A percentile compares a stretch with the other conserved stretches of the same genome.
phyloP scores from a whole-genome alignment of 2,113 vertebrate genomes.

The Carassius gibelio region DNA sequence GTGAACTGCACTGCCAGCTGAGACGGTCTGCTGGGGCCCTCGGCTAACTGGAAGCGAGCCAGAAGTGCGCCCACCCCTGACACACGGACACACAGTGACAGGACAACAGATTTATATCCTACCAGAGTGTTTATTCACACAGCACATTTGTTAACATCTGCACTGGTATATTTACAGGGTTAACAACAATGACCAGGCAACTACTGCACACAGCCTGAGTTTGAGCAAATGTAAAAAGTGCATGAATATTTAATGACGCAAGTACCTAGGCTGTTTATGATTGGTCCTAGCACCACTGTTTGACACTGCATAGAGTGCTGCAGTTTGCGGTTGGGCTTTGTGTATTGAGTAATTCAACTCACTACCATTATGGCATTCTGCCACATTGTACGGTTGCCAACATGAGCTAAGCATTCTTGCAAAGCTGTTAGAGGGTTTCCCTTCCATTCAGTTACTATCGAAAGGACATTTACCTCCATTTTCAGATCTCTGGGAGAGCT shows the following conservation, averaged over 20 bases:
- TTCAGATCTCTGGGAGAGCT: conserved; percentile 89
- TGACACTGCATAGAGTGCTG: too few relatives aligned
- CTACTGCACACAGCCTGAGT: too few relatives aligned
- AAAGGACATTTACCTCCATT: conserved; percentile 81
- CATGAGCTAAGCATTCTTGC: background rate
- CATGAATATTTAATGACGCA: too few relatives aligned
- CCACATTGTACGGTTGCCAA: background rate
- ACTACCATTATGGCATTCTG: background rate
- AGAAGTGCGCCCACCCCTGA: conserved; percentile 84
- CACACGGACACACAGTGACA: background rate
- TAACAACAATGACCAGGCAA: too few relatives aligned
- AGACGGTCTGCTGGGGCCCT: conserved; percentile 82
- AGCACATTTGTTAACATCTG: too few relatives aligned
- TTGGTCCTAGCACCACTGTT: too few relatives aligned
- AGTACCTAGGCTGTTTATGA: too few relatives aligned
- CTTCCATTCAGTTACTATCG: background rate
- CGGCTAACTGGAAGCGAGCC: conserved; percentile 81
- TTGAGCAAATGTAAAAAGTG: too few relatives aligned
- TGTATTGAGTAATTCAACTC: background rate
- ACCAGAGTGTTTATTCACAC: too few relatives aligned
- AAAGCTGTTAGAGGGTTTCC: conserved; percentile 1
- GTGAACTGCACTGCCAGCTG: conserved; percentile 86
- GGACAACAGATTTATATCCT: too few relatives aligned
- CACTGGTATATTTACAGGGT: too few relatives aligned
- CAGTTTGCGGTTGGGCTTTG: background rate